Percentiles rank a stretch among this genome's conserved stretches.
Conservation (phyloP, 2,888 invertebrate species). For the Diploptera punctata region DNA sequence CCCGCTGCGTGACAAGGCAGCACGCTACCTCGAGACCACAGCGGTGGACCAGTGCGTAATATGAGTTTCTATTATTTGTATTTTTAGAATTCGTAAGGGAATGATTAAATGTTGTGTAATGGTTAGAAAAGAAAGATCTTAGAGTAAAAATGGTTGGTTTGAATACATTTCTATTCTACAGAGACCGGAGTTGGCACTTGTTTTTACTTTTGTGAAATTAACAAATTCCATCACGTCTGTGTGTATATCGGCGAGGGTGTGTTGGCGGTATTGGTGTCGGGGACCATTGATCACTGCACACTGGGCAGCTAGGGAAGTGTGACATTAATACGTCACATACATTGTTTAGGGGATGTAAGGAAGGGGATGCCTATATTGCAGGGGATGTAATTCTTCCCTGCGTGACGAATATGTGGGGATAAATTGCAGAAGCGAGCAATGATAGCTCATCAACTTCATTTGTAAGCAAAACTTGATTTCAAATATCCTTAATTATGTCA, state of each 20-base stretch:
- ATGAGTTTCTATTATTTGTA: too few species aligned
- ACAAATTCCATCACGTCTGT: slow-evolving; percentile 40
- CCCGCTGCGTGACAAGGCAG: too few species aligned
- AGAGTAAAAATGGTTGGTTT: too few species aligned
- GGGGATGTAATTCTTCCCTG: slow-evolving; percentile 15
- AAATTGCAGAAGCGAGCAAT: not conserved
- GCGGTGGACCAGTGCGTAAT: too few species aligned
- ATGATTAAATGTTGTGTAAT: too few species aligned
- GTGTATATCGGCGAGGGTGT: slow-evolving; percentile 4
- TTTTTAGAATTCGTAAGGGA: too few species aligned
- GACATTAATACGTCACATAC: slow-evolving; percentile 32
- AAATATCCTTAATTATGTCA: too few species aligned
- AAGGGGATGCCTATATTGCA: slow-evolving; percentile 20
- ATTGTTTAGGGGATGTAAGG: slow-evolving; percentile 29
- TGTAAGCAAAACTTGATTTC: not conserved
- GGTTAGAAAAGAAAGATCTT: too few species aligned
- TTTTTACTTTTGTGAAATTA: slow-evolving; percentile 31
- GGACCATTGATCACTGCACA: slow-evolving; percentile 34
- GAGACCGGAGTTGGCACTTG: not conserved
- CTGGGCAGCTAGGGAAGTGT: slow-evolving; percentile 1
- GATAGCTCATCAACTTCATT: not conserved
- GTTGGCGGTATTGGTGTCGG: slow-evolving; percentile 32
- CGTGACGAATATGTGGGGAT: not conserved
- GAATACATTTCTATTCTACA: too few species aligned
- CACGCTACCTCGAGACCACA: too few species aligned